Conservation (phyloP, 2,797 vertebrate species). For the Channallabes apus region DNA sequence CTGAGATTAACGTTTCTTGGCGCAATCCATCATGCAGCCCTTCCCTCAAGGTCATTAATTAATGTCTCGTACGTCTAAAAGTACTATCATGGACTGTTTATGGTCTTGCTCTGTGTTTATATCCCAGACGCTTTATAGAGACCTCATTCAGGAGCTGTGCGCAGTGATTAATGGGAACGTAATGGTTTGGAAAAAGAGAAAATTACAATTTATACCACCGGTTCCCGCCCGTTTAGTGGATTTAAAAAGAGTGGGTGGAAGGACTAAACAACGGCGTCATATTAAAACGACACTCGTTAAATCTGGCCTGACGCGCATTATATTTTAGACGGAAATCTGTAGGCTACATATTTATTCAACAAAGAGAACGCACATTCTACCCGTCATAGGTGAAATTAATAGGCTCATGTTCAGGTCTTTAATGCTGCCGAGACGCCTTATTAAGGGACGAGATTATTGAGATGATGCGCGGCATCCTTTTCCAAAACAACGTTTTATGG, state of each 20-base stretch:
- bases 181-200: conserved; percentile 63
- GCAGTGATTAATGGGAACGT: conserved; percentile 94
- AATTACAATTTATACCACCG: neutral
- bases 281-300: conserved; percentile 87
- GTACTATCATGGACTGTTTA: neutral
- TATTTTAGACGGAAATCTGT: conserved; percentile 80
- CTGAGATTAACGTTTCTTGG: neutral
- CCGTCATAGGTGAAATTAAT: conserved; percentile 81
- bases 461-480: neutral
- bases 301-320: conserved; percentile 92
- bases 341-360: conserved; percentile 78
- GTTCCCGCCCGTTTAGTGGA: neutral
- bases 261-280: conserved; percentile 84
- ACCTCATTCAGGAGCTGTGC: conserved; percentile 74
- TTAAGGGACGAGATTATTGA: neutral
- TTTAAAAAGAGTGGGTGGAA: neutral
- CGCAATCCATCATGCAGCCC: neutral
- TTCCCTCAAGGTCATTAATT: neutral
- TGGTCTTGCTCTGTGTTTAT: conserved; percentile 54
- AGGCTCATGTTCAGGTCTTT: conserved; percentile 68
- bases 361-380: conserved; percentile 58
- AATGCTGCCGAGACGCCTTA: neutral
- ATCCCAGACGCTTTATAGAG: conserved; percentile 78
- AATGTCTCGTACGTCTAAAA: neutral
- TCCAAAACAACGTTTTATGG: neutral